Evolutionary conservation across 2,113 vertebrate genomes (phyloP), one percentile per base, ranked within the genome.

Genomic region (Illadopsis cleaveri): DNA sequence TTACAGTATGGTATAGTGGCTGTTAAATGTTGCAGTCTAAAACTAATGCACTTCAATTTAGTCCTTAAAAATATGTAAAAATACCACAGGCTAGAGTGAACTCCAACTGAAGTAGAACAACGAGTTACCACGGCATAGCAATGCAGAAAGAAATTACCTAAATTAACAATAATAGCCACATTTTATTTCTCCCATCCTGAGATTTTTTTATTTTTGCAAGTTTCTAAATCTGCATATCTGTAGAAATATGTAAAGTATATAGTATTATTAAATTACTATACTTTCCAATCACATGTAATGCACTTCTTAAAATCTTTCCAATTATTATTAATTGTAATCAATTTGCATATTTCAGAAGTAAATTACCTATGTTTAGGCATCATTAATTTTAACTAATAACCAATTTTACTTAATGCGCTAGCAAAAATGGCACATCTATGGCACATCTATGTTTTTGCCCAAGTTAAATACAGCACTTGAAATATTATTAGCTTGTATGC

Each of bases 321-420:
- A 75, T 86, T 94, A 84, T 48, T 93, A 88, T 75, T 79, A 92
- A 94, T 54, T 76, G 62, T 57, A 88, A 92, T 75, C 56, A 89
- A 94, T 95, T 91, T 87, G 45, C 64, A 89, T 87, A 82, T 48
- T 92, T 91, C 78, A 76, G 33, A 93, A 91, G 35, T 75, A 91
- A 89, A 91, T 89, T 82, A 91, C 23, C 77, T 82, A 56, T 51
- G 48, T 42, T 89, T 84, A 93, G 68, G 69, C 47, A 94, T 66
- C 83, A 73, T 81, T 89, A 88, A 85, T 60, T 70, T 77, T 92
- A 95, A 84, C 84, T 92, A 95, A 92, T 69, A 92, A 90, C 24
- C 50, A 51, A 71, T 92, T 90, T 88, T 82, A 85, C n/a, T 79
- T 92, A 79, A 92, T 60, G 27, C 5, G 2, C 53, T 58, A 80